Percentiles rank a stretch among this genome's conserved stretches.
Conservation (phyloP, 2,113 vertebrate species). For the Odontesthes bonariensis region DNA sequence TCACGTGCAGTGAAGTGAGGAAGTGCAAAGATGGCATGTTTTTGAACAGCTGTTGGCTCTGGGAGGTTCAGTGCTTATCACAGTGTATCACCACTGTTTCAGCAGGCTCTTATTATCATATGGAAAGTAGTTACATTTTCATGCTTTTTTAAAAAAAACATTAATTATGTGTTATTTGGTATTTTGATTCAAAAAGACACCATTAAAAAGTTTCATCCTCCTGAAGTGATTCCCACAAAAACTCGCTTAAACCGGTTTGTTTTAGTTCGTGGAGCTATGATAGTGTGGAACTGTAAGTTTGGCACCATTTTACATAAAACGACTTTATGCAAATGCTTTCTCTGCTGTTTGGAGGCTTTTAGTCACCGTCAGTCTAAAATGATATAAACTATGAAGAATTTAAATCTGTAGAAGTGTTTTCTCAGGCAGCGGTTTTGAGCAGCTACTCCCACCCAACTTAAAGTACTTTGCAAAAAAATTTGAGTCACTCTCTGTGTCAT, state of each 20-base stretch:
- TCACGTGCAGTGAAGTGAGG: constrained; percentile 14
- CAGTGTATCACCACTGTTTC: not conserved
- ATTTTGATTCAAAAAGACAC: not conserved
- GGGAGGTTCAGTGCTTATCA: not conserved
- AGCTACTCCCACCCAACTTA: too few species aligned
- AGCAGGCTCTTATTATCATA: too few species aligned
- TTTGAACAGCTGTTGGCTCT: constrained; percentile 5
- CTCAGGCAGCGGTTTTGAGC: too few species aligned
- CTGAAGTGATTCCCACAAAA: not conserved
- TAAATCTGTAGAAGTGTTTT: too few species aligned
- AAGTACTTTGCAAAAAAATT: too few species aligned
- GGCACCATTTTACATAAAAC: not conserved
- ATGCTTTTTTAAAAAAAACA: not conserved
- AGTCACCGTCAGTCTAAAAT: too few species aligned
- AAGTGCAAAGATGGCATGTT: constrained; percentile 22
- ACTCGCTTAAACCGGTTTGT: not conserved
- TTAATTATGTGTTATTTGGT: not conserved
- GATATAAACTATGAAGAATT: too few species aligned
- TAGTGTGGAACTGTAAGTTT: too few species aligned
- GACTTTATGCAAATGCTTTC: not conserved
- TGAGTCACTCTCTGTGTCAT: too few species aligned
- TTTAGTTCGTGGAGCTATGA: not conserved
- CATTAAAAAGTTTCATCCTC: not conserved
- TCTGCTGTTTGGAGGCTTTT: not conserved
- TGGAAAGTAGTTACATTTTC: not conserved